These are phyloP conservation scores for Siderastrea siderea DNA, from an alignment of 92 coral and sea anemone genomes.

Conservation along the genomic window DNA sequence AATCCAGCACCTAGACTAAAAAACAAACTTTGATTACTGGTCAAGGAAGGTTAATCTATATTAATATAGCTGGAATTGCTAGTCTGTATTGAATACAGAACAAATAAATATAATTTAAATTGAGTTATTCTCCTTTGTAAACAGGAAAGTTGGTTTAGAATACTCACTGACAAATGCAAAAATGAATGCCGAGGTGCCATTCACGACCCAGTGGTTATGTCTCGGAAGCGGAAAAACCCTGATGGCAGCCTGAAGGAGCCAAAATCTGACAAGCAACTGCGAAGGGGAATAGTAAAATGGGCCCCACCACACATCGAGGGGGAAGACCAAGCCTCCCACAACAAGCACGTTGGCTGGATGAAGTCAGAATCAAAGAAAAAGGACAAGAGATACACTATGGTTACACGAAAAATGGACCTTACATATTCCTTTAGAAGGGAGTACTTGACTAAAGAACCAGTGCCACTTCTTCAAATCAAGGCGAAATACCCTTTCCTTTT, in stretches of 20 bases:
- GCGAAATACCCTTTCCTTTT: conserved; percentile 45
- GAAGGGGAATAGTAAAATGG: conserved; percentile 43
- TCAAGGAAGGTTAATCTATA: too few relatives aligned
- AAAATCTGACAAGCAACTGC: conserved; percentile 24
- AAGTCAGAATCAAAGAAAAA: conserved; percentile 27
- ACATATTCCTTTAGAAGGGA: conserved; percentile 32
- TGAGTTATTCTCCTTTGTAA: too few relatives aligned
- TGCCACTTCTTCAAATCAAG: conserved; percentile 15
- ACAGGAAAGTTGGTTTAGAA: conserved; percentile 58
- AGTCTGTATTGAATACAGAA: too few relatives aligned
- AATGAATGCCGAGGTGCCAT: conserved; percentile 32
- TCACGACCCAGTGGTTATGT: conserved; percentile 37
- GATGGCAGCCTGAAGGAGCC: conserved; percentile 38
- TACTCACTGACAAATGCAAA: conserved; percentile 36
- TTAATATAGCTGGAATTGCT: too few relatives aligned
- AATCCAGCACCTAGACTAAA: too few relatives aligned
- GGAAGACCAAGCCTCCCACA: conserved; percentile 23
- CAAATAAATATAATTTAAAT: too few relatives aligned
- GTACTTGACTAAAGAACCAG: conserved; percentile 19
- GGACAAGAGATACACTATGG: conserved; percentile 5
- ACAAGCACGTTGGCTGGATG: conserved; percentile 40
- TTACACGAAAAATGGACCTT: conserved; percentile 35
- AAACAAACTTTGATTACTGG: too few relatives aligned
- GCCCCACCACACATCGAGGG: conserved; percentile 36
- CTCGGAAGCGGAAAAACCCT: conserved; percentile 34